Evolutionary conservation across 2,888 invertebrate genomes (phyloP), one percentile per base, ranked within the genome.

Genomic region (Scaptodrosophila latifasciaeformis): DNA sequence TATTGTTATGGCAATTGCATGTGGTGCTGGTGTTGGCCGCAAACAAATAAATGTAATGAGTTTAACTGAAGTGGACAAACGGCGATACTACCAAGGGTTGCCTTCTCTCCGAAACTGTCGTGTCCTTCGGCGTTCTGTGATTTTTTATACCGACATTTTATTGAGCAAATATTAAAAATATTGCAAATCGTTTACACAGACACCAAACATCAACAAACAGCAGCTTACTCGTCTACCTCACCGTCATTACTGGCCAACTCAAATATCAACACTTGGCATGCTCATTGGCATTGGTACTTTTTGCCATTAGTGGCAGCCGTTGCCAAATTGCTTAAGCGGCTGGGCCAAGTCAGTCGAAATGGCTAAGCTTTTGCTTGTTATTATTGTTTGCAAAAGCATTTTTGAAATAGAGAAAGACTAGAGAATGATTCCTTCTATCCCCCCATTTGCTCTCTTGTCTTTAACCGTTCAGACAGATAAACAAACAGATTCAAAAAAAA

Each of bases 141-240:
- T n/a, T n/a, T n/a, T n/a, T n/a, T n/a, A n/a, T n/a, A 72, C 77
- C 53, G 67, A 75, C 70, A 74, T 77, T 76, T 80, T 77, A 80
- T 78, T 78, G 70, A 74, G 78, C 78, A 70, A 80, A 80, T 76
- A 76, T 76, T 80, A 76, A 76, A 76, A 76, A 80, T 76, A 76
- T 76, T 80, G 77, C 81, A 67, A 76, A 80, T 76, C 70, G 78
- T 58, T 68, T 70, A 30, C 29, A 18, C 24, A 10, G 10, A 10
- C 37, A 37, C 37, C 6, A 15, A 5, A 35, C 31, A 45, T 7
- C 27, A 42, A 21, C 45, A 35, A 34, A 43, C 19, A 47, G 46
- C 31, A 19, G n/a, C 5, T 34, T n/a, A 6, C 31, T 9, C 31
- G 2, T 9, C 30, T 30, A 10, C 30, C 30, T 12, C 2, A n/a